Conservation (phyloP, 2,797 vertebrate species). For the Falco novaeseelandiae region DNA sequence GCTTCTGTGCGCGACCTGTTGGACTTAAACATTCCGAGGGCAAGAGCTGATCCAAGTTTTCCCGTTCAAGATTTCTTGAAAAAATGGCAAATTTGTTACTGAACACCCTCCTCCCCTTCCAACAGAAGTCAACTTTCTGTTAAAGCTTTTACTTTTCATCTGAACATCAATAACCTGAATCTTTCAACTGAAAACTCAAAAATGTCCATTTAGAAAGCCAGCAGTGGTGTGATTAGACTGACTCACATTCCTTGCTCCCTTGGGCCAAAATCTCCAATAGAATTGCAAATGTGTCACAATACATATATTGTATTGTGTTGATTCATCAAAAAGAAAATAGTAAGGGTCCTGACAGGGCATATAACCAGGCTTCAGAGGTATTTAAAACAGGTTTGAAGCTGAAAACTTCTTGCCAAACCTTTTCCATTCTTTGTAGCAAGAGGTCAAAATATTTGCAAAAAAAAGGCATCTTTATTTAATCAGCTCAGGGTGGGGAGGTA, state of each 20-base stretch:
- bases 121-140: neutral
- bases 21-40: neutral
- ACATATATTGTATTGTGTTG: neutral
- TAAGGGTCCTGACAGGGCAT: neutral
- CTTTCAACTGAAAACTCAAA: neutral
- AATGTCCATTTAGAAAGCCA: constrained; percentile 6
- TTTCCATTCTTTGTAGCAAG: neutral
- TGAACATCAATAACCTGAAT: neutral
- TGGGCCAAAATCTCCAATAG: neutral
- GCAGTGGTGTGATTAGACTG: neutral
- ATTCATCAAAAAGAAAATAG: constrained; percentile 1
- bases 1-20: neutral
- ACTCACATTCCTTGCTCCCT: neutral
- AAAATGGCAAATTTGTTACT: neutral
- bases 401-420: neutral
- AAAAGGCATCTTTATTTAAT: neutral
- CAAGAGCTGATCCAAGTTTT: neutral
- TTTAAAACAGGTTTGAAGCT: neutral
- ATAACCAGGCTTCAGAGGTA: neutral
- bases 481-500: neutral
- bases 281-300: neutral
- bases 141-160: neutral
- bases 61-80: neutral
- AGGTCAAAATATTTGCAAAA: neutral
- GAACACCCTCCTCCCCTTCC: neutral